Evolutionary conservation across 2,888 invertebrate genomes (phyloP), one percentile per base, ranked within the genome.

Genomic region (Noctua comes): DNA sequence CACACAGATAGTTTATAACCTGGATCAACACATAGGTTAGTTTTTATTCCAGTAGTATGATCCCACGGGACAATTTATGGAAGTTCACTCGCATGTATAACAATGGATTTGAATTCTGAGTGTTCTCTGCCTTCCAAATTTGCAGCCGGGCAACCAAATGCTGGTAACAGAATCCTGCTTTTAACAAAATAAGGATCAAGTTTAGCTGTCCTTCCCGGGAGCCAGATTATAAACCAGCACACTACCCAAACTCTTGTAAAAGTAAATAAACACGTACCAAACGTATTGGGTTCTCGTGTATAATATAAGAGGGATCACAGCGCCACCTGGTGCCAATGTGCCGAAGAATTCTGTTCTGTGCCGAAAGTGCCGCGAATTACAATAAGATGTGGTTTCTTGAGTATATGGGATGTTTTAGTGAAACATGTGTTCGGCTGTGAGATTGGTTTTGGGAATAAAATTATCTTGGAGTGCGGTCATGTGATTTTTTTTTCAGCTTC

Each of bases 181-280:
- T 18, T n/a, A 1, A 10, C n/a, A 76, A 64, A 40, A 4, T 73
- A 27, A 43, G 10, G 54, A 78, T 10, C 3, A 0, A 79, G 48
- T 43, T 43, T 8, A 18, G 10, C 6, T 24, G 27, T 36, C 64
- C 36, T 64, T 64, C 24, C 54, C 21, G 36, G 48, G 40, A 79
- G 48, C 5, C 27, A 64, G 40, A 36, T 40, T 40, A 24, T 43
- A 46, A 43, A 31, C 68, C 73, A 57, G 59, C 40, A 82, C 31
- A 51, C 43, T 43, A 57, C n/a, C 18, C 27, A 43, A 51, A 79
- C 82, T 81, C 36, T 64, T 69, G 48, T n/a, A 86, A 68, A 86
- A 84, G 87, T 84, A 87, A 73, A 87, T 83, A 87, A 87, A 84
- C 83, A 84, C 83, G 83, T 83, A 72, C 83, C 48, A 76, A 57